These are phyloP conservation scores for Troglohyphantes excavatus DNA, from an alignment of 2,888 invertebrate species.

Conservation along the genomic window DNA sequence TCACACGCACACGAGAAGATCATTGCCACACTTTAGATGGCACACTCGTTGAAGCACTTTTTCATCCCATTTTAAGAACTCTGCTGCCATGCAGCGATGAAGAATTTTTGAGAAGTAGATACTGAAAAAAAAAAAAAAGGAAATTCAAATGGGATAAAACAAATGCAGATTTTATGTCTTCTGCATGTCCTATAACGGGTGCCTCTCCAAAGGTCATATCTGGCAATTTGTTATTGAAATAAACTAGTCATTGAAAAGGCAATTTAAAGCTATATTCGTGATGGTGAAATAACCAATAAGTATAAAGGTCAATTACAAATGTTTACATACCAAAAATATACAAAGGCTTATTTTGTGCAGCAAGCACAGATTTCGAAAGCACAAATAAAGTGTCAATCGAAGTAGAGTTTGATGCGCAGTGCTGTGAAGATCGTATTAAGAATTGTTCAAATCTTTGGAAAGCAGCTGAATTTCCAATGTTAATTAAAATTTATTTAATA, in stretches of 20 bases:
- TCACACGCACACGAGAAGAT: neutral
- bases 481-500: no score
- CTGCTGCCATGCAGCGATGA: constrained; percentile 16
- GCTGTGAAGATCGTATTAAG: neutral
- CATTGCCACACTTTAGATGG: constrained; percentile 14
- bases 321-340: neutral
- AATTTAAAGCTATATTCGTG: neutral
- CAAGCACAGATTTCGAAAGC: neutral
- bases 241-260: constrained; percentile 7
- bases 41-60: neutral
- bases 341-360: constrained; percentile 8
- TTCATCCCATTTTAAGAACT: neutral
- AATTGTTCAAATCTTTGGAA: neutral
- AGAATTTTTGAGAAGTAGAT: neutral
- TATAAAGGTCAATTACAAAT: neutral
- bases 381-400: neutral
- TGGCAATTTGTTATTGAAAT: neutral
- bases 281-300: neutral
- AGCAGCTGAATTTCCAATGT: neutral
- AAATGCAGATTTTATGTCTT: neutral
- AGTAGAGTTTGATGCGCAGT: neutral
- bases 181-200: neutral
- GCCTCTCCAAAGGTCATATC: neutral
- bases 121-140: neutral
- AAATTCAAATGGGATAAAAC: neutral